Evolutionary conservation across 2,797 vertebrate genomes (phyloP), one percentile per base, ranked within the genome.

Genomic region (Tiaroga cobitis): DNA sequence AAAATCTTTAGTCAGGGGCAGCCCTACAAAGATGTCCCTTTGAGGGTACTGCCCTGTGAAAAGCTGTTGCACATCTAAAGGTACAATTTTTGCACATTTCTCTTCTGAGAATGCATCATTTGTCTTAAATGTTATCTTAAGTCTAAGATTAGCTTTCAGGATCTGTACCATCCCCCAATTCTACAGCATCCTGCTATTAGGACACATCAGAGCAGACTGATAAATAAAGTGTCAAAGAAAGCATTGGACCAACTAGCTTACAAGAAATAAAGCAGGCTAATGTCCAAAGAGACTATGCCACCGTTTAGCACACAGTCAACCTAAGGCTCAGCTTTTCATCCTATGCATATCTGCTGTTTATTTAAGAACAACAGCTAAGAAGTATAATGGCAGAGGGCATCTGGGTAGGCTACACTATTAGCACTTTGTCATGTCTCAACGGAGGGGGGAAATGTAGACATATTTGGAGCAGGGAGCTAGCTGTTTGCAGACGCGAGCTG

Each of bases 401-500:
- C 79, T 78, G 86, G 49, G 75, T 61, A 59, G 54, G 80, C 75
- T 85, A n/a, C 56, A 16, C 65, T 86, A 56, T 83, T 69, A 83
- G 63, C 77, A 85, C 86, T 77, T 81, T 69, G 86, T 73, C 83
- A 85, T 54, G 83, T 77, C 72, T 69, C 46, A 32, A 74, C 82
- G 86, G 59, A 91, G 82, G 80, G 86, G 70, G 75, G 78, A 89
- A 92, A 89, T 86, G 82, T 91, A 90, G 92, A 94, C 90, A 90
- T 82, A 91, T 91, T 92, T 90, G 89, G 91, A 91, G 84, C 80
- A 90, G 89, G 59, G 77, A 73, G 86, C 85, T 76, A 34, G 26
- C 84, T 90, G 88, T 94, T 93, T 93, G 89, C 82, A 93, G 90
- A 88, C 88, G 89, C 80, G 82, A 41, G 87, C 72, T 70, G 82